A percentile compares a stretch with the other conserved stretches of the same genome.
These are phyloP conservation scores for Callitettix versicolor DNA, from an alignment of 1,140 invertebrate species.

Conservation along the genomic window DNA sequence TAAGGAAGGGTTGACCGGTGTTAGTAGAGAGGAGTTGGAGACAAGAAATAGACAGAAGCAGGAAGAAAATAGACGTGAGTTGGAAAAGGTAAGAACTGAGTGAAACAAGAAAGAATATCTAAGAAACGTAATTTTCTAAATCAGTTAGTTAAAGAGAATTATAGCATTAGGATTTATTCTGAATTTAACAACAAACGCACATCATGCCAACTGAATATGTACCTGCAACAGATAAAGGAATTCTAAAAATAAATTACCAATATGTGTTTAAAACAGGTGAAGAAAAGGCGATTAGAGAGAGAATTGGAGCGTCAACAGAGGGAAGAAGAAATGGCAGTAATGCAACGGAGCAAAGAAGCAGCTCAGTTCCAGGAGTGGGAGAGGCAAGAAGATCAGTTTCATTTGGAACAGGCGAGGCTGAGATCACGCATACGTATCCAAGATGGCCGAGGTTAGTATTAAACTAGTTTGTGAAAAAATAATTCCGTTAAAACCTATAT, in stretches of 20 bases:
- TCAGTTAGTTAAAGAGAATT: too few relatives aligned
- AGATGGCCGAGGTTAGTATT: conserved; percentile 75
- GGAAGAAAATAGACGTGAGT: conserved; percentile 78
- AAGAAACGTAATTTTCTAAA: too few relatives aligned
- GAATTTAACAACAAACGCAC: too few relatives aligned
- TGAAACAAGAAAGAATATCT: not conserved
- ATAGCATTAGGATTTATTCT: too few relatives aligned
- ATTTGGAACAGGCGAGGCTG: conserved; percentile 78
- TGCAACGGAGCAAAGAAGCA: conserved; percentile 88
- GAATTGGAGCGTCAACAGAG: conserved; percentile 81
- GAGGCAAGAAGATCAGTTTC: conserved; percentile 88
- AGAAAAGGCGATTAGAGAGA: conserved; percentile 78
- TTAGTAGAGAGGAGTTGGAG: conserved; percentile 75
- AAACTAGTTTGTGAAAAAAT: too few relatives aligned
- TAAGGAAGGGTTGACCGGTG: conserved; percentile 79
- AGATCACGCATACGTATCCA: conserved; percentile 90
- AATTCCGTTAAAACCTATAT: too few relatives aligned
- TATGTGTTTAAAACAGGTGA: conserved; percentile 45
- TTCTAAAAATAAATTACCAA: not conserved
- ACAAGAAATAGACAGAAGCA: conserved; percentile 75
- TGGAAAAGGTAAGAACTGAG: conserved; percentile 56
- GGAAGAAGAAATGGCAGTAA: conserved; percentile 77
- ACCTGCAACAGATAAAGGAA: too few relatives aligned
- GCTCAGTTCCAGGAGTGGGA: conserved; percentile 92
- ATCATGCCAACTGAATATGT: too few relatives aligned